Evolutionary conservation across 2,113 vertebrate genomes (phyloP), one percentile per base, ranked within the genome.

Genomic region (Rhinoptilus africanus): DNA sequence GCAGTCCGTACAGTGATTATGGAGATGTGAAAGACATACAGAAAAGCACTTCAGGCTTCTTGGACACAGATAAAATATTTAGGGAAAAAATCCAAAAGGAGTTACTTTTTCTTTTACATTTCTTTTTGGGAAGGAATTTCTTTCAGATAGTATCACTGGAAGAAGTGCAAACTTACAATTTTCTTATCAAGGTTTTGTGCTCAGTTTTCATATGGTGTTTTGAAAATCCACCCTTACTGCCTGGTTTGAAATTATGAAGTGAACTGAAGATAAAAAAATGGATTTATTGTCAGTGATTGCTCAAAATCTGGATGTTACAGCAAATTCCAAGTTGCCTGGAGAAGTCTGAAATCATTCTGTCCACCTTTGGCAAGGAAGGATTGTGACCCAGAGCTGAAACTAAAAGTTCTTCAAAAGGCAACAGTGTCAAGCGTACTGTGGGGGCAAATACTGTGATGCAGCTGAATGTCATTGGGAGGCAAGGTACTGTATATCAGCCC

Each of bases 1-100:
- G 53, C 21, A 10, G 54, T 47, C 12, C 0, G 0, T 19, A 45
- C n/a, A 73, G 41, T 1, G 4, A 67, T 14, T 77, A 48, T 17
- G 50, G 14, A 37, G 37, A 14, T 54, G 12, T 69, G 60, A 74
- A 62, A 76, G 19, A 47, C 5, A 7, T 5, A 19, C 8, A 54
- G 37, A 45, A 72, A 81, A 86, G 17, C 34, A 15, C 22, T 56
- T 43, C 5, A 24, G 54, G 32, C 41, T 43, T 35, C 53, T 54
- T 76, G 68, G 45, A 64, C 43, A 23, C 30, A 39, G 45, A 5
- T 22, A n/a, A 37, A 78, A 60, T 30, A 67, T 15, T 83, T 37
- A 62, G 26, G 35, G 43, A 16, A 10, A 23, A 35, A 22, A 11
- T 2, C 6, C 30, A 24, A 24, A 74, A 60, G 23, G 14, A 12